Percentiles rank a stretch among this genome's conserved stretches.
Conservation (phyloP, 2,888 invertebrate genomes). For the Agrotis segetum region DNA sequence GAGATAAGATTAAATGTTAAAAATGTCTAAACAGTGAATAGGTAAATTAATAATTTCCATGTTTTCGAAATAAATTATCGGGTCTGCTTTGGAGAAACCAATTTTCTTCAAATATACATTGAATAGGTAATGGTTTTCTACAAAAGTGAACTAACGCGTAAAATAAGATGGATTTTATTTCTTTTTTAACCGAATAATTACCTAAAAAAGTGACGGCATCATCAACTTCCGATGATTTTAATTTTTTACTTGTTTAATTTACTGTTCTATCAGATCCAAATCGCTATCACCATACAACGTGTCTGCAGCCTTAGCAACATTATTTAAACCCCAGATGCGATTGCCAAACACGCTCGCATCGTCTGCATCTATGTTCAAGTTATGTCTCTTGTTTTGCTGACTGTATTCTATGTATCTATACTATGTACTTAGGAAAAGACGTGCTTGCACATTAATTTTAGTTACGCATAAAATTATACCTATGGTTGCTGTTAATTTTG, state of each 20-base stretch:
- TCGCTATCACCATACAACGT: conserved; percentile 14
- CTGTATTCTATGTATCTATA: conserved; percentile 9
- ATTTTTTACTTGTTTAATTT: too few species aligned
- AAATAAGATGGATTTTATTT: too few species aligned
- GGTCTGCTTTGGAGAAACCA: too few species aligned
- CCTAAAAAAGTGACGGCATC: too few species aligned
- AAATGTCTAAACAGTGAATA: neutral
- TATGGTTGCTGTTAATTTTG: neutral
- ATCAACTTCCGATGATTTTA: too few species aligned
- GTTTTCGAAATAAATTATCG: too few species aligned
- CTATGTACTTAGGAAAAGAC: neutral
- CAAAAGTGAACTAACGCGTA: too few species aligned
- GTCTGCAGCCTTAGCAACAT: neutral
- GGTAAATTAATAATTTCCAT: too few species aligned
- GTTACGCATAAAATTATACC: neutral
- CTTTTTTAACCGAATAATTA: too few species aligned
- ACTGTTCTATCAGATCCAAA: neutral
- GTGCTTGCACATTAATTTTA: conserved; percentile 30
- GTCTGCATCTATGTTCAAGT: conserved; percentile 18
- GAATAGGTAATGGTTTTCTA: too few species aligned
- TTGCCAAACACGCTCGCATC: conserved; percentile 49
- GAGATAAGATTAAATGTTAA: neutral
- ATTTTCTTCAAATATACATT: too few species aligned
- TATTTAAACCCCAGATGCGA: conserved; percentile 37
- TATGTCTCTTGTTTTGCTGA: conserved; percentile 19